Conservation (phyloP, 1,140 invertebrate genomes). For the Drosophila virilis region DNA sequence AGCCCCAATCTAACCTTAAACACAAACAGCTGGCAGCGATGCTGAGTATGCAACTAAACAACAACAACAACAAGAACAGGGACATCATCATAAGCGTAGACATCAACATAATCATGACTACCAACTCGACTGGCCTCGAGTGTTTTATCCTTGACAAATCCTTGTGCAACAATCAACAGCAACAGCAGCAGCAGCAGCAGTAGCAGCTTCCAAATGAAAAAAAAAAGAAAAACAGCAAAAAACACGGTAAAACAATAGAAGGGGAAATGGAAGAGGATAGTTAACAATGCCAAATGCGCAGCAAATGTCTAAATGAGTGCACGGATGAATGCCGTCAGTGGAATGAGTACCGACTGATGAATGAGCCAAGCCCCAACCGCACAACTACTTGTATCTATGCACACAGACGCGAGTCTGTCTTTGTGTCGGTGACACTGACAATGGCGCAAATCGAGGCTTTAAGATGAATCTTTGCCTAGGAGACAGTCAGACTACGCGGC, state of each 20-base stretch:
- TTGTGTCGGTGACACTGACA: conserved; percentile 37
- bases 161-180: conserved; percentile 74
- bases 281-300: conserved; percentile 74
- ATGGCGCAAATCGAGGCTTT: conserved; percentile 57
- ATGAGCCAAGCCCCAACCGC: conserved; percentile 26
- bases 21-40: conserved; percentile 15
- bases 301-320: conserved; percentile 72
- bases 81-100: conserved; percentile 61
- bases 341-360: conserved; percentile 32
- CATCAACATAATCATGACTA: conserved; percentile 61
- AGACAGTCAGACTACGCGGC: conserved; percentile 1
- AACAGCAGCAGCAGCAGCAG: conserved; percentile 37
- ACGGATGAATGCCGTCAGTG: conserved; percentile 28
- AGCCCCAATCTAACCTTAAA: conserved; percentile 35
- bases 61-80: conserved; percentile 38
- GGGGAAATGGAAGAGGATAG: conserved; percentile 26
- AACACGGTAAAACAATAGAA: conserved; percentile 21
- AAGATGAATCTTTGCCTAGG: conserved; percentile 24
- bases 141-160: conserved; percentile 77
- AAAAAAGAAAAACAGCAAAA: conserved; percentile 2
- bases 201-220: conserved; percentile 27
- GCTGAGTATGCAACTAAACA: conserved; percentile 36
- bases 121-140: conserved; percentile 70
- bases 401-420: not conserved
- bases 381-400: not conserved